Conservation (phyloP, 1,140 invertebrate genomes). For the Conus betulinus region DNA sequence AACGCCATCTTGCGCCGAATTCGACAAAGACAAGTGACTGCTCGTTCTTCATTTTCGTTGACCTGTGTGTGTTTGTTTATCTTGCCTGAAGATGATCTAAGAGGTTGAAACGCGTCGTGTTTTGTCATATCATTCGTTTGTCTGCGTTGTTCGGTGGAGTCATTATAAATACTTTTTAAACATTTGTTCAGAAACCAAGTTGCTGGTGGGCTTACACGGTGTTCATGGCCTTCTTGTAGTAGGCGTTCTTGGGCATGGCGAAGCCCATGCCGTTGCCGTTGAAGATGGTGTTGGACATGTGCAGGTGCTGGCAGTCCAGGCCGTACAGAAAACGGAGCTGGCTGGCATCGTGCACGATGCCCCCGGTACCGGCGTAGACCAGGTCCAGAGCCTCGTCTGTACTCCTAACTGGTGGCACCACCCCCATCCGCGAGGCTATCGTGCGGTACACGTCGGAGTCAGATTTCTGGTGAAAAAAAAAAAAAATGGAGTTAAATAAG, state of each 20-base stretch:
- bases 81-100: too few relatives aligned
- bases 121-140: too few relatives aligned
- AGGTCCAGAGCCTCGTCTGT: constrained; percentile 41
- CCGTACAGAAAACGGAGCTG: constrained; percentile 53
- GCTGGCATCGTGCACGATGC: constrained; percentile 15
- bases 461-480: constrained; percentile 42
- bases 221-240: constrained; percentile 52
- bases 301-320: constrained; percentile 52
- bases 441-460: constrained; percentile 47
- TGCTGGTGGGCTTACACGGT: constrained; percentile 47
- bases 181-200: neutral
- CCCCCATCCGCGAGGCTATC: constrained; percentile 52
- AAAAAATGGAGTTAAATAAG: neutral
- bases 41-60: too few relatives aligned
- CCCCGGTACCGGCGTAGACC: neutral
- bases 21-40: too few relatives aligned
- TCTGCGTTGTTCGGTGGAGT: too few relatives aligned
- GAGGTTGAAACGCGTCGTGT: too few relatives aligned
- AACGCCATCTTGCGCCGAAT: too few relatives aligned
- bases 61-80: too few relatives aligned
- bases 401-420: constrained; percentile 35
- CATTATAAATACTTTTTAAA: too few relatives aligned
- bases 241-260: constrained; percentile 55
- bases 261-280: constrained; percentile 60
- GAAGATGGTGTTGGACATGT: constrained; percentile 56